A percentile compares a stretch with the other conserved stretches of the same genome.
Evolutionary conservation across 2,113 vertebrate genomes (phyloP).

Genomic region (Etheostoma cragini): DNA sequence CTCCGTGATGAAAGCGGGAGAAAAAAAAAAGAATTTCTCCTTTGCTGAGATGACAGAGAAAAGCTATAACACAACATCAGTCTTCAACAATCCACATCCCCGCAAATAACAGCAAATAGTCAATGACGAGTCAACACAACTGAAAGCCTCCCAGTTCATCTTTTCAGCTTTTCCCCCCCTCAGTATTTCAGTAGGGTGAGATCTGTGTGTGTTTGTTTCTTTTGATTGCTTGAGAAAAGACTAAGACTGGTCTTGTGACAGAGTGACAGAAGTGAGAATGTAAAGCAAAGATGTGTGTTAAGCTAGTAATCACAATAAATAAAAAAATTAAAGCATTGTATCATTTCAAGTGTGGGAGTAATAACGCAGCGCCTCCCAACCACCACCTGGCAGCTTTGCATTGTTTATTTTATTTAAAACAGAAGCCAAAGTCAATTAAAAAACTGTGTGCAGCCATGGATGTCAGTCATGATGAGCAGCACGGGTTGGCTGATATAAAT

Average conservation of each 20-base stretch:
- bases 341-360: slow-evolving; percentile 10
- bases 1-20: slow-evolving; percentile 59
- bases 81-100: slow-evolving; percentile 31
- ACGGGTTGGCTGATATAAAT: background rate
- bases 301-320: slow-evolving; percentile 28
- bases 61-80: slow-evolving; percentile 40
- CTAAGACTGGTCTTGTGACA: slow-evolving; percentile 15
- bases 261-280: slow-evolving; percentile 17
- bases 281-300: slow-evolving; percentile 32
- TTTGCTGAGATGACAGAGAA: slow-evolving; percentile 44
- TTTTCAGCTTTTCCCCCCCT: rapidly evolving
- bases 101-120: slow-evolving; percentile 53
- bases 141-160: slow-evolving; percentile 39
- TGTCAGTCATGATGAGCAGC: slow-evolving; percentile 25
- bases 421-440: slow-evolving; percentile 45
- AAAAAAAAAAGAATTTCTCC: slow-evolving; percentile 44
- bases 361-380: slow-evolving; percentile 6
- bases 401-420: slow-evolving; percentile 46
- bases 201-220: slow-evolving; percentile 22
- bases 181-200: slow-evolving; percentile 18
- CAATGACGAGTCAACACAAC: slow-evolving; percentile 45
- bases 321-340: slow-evolving; percentile 32
- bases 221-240: slow-evolving; percentile 8
- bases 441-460: slow-evolving; percentile 11
- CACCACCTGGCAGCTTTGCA: slow-evolving; percentile 47